Evolutionary conservation across 2,888 invertebrate genomes (phyloP), one percentile per base, ranked within the genome.

Genomic region (Ennomos fuscantarius): DNA sequence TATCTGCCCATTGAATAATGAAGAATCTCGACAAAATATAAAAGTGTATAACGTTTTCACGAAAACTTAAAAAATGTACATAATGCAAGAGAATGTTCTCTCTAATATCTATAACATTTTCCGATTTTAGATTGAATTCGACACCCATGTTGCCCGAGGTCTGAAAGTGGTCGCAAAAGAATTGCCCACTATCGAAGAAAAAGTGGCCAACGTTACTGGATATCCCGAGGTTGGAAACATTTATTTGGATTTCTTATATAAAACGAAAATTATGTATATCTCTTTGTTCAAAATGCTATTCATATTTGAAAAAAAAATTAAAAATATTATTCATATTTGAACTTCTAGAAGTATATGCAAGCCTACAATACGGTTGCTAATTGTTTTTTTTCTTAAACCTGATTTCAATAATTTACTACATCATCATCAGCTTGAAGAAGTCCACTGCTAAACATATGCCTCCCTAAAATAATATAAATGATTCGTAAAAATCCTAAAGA

Each of bases 171-270:
- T 90, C 34, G 79, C 94, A 2, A 93, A 91, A 70, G 94, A 95
- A 76, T 78, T 95, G 74, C 93, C 94, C 0, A 87, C 93, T 37
- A 90, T 95, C 10, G 92, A 94, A 35, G 89, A 93, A 53, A 85
- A 86, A 63, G 86, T 95, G 2, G 95, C 95, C 0, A 73, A 78
- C 10, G 79, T 87, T 5, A 88, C 93, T 36, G 85, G 87, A 53
- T 82, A 89, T 62, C 90, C 89, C 1, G 78, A 93, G 70, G 94
- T 94, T 73, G 52, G 15, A 34, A 31, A 11, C 13, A 46, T 48
- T 34, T 43, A 12, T 47, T 36, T 12, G 9, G 13, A 45, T 11
- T n/a, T 41, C 15, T 52, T 36, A 31, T 50, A 35, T 45, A 11
- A 10, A 57, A 47, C 36, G 12, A 8, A 44, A 46, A 39, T 11